Conservation (phyloP, 2,888 invertebrate genomes). For the Heliconius ismenius region DNA sequence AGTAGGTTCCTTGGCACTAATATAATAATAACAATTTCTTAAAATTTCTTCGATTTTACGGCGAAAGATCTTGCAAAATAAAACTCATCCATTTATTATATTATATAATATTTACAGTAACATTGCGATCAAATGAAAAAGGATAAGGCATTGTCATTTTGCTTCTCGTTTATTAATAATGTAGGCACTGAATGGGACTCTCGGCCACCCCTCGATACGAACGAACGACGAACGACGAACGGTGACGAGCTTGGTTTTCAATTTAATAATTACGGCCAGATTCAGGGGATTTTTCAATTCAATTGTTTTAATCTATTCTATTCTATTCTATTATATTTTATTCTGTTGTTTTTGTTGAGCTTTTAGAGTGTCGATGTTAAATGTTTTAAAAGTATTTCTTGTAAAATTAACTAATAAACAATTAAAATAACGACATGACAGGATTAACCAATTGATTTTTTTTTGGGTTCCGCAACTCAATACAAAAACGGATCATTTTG, state of each 20-base stretch:
- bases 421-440: not conserved
- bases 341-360: slow-evolving; percentile 50
- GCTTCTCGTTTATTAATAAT: slow-evolving; percentile 26
- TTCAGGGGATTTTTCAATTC: slow-evolving; percentile 72
- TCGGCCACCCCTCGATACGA: slow-evolving; percentile 42
- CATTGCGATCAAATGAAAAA: slow-evolving; percentile 12
- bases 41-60: no score
- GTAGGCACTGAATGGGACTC: slow-evolving; percentile 15
- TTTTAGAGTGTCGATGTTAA: slow-evolving; percentile 47
- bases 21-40: no score
- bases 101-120: not conserved
- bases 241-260: slow-evolving; percentile 68
- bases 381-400: not conserved
- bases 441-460: no score
- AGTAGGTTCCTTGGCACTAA: no score
- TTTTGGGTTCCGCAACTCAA: no score
- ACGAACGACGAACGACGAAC: not conserved
- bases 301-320: slow-evolving; percentile 76
- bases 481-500: no score
- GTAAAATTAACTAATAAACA: not conserved
- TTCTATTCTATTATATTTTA: slow-evolving; percentile 39
- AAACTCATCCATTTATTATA: not conserved
- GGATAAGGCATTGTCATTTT: slow-evolving; percentile 18
- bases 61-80: not conserved
- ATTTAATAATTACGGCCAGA: slow-evolving; percentile 74